Base-by-base conservation (phyloP, 2,888 invertebrate genomes). In the Machimus rusticus region DNA sequence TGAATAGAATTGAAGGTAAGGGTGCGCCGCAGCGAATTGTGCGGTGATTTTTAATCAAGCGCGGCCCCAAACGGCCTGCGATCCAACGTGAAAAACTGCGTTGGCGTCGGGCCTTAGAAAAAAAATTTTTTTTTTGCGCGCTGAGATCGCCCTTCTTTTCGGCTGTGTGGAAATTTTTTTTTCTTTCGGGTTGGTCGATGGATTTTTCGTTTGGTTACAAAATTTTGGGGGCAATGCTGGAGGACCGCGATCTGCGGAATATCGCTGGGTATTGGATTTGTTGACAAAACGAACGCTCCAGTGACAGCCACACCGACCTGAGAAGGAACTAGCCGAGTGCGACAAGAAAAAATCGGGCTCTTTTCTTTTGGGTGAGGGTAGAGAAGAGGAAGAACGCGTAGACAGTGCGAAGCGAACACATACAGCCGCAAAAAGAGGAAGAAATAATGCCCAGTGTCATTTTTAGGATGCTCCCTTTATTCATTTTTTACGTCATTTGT, bases 1-100 rank as follows among this genome's bases (percentile, higher is more conserved):
- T 28, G 37, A 81, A 78, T 79, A 79, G 57, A 85, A 51, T 76
- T n/a, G 51, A 84, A 88, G 88, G 88, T 88, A 88, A 88, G 85
- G 74, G 39, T 23, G 5, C 14, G 23, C 43, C 43, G 14, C 5
- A 74, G 74, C 74, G 74, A 74, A 37, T 82, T 57, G 31, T 82
- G 57, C 31, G 66, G 16, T 19, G 66, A 84, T 74, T 85, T 74
- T 37, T n/a, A 9, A 43, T 34, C 9, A 23, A 55, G 12, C 51
- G 31, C 34, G 16, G 19, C 31, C 55, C 23, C 8, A 31, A 19
- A 23, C 31, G 16, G 51, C 5, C 74, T 34, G 19, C 16, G 16
- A 16, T 66, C n/a, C 57, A 57, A 16, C 16, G 23, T 43, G 66
- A 74, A 85, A 85, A 85, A 82, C 23, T 82, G 82, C 82, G 82